phyloP scores from a whole-genome alignment of 2,888 invertebrate species.

The Eulithis prunata region DNA sequence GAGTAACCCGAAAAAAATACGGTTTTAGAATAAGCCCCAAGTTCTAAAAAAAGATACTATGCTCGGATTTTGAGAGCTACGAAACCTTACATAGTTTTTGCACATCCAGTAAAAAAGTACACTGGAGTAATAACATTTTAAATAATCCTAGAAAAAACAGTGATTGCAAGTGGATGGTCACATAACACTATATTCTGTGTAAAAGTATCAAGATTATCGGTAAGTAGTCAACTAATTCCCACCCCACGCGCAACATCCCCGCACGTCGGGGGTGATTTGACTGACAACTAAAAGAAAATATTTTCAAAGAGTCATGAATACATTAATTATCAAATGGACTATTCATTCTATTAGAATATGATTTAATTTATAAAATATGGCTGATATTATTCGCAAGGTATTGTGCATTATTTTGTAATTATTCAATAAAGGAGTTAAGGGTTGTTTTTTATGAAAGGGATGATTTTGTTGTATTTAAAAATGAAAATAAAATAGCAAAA shows the following conservation, averaged over 20 bases:
- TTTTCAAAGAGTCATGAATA: conserved; percentile 71
- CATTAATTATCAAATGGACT: conserved; percentile 74
- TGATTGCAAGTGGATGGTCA: no score
- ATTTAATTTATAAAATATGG: conserved; percentile 58
- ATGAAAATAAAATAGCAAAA: not conserved
- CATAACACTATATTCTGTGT: no score
- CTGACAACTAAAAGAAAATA: conserved; percentile 73
- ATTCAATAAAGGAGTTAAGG: conserved; percentile 37
- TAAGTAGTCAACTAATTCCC: conserved; percentile 28
- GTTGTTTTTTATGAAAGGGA: conserved; percentile 22
- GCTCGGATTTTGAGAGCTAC: no score
- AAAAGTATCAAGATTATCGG: conserved; percentile 48
- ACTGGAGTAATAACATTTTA: no score
- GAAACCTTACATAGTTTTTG: no score
- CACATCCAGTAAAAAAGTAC: no score
- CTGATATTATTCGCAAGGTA: conserved; percentile 51
- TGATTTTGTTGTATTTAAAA: not conserved
- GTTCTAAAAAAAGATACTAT: no score
- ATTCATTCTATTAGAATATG: conserved; percentile 54
- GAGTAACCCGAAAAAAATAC: no score
- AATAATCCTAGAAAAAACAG: no score
- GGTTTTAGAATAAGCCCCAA: no score
- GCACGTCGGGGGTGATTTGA: conserved; percentile 57
- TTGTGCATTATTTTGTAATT: conserved; percentile 42
- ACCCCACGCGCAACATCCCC: conserved; percentile 38